Evolutionary conservation across 2,797 vertebrate species (phyloP).

Genomic region (Balearica regulorum): DNA sequence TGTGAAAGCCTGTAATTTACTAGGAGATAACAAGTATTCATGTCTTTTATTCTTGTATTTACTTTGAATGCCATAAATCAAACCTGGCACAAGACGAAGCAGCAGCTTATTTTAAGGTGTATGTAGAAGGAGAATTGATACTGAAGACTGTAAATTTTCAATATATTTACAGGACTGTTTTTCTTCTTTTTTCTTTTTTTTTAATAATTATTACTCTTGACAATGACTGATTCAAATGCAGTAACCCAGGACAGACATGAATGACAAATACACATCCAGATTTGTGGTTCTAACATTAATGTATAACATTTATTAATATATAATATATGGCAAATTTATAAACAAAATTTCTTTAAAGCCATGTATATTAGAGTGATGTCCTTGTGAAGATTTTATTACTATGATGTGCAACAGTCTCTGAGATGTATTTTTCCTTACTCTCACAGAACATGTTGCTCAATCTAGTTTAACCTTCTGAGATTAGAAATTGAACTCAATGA

Average conservation of each 20-base stretch:
- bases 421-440: neutral
- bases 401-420: neutral
- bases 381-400: neutral
- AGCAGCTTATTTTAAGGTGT: neutral
- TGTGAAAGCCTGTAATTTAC: conserved; percentile 37
- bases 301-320: neutral
- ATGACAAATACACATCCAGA: neutral
- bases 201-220: neutral
- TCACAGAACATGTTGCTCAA: neutral
- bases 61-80: conserved; percentile 8
- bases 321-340: neutral
- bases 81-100: neutral
- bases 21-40: neutral
- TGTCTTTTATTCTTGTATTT: neutral
- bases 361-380: neutral
- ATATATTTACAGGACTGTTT: neutral
- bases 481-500: neutral
- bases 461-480: neutral
- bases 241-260: neutral
- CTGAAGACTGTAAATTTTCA: neutral
- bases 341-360: neutral
- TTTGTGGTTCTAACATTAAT: neutral
- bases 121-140: neutral
- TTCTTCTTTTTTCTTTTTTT: neutral
- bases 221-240: neutral